A percentile compares a stretch with the other conserved stretches of the same genome.
Conservation (phyloP, 2,113 vertebrate genomes). For the Eulacestoma nigropectus region DNA sequence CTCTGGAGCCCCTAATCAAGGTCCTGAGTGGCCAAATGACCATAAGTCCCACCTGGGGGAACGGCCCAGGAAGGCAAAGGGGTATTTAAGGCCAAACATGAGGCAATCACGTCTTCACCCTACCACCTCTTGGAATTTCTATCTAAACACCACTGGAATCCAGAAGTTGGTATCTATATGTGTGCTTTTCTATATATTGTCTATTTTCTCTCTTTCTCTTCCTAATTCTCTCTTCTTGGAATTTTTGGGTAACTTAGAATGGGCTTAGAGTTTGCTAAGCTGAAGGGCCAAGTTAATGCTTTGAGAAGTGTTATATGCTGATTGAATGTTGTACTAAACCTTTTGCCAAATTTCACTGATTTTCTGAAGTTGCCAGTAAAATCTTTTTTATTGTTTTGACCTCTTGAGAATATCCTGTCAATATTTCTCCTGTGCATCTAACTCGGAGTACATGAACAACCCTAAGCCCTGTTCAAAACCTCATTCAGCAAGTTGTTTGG, state of each 20-base stretch:
- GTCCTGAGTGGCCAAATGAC: neutral
- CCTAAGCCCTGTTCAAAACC: neutral
- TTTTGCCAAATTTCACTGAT: neutral
- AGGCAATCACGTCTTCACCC: neutral
- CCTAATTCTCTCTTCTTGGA: neutral
- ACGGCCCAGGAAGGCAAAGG: neutral
- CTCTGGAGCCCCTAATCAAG: neutral
- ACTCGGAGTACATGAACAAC: neutral
- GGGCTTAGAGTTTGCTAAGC: neutral
- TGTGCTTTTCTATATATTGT: neutral
- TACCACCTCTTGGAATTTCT: neutral
- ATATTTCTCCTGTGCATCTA: neutral
- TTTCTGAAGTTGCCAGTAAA: neutral
- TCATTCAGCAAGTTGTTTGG: neutral
- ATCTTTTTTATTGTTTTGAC: neutral
- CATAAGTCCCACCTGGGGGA: neutral
- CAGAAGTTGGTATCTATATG: neutral
- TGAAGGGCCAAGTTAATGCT: neutral
- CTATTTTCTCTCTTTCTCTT: neutral
- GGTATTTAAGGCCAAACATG: neutral
- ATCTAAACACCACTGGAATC: neutral
- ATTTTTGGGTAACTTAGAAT: neutral
- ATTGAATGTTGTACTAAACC: neutral
- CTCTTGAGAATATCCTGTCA: neutral
- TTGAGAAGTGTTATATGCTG: neutral